Evolutionary conservation across 2,797 vertebrate genomes (phyloP), one percentile per base, ranked within the genome.

Genomic region (Huso huso): DNA sequence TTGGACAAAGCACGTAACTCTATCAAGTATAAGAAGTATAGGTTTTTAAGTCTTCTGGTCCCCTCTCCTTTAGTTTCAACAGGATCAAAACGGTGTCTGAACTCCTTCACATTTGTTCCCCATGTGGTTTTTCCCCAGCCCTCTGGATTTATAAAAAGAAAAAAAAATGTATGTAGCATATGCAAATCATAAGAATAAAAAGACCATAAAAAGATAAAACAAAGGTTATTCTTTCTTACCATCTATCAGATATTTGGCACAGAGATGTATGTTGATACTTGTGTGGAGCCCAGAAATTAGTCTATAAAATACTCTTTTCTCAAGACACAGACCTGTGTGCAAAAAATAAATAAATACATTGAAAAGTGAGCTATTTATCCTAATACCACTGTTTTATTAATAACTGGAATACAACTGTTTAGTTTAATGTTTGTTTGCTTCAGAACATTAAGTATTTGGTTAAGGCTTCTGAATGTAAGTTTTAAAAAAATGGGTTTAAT

Each of bases 241-340:
- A 78, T 95, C 93, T 74, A 94, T 84, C 74, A 98, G 93, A 75
- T 94, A 91, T 74, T 94, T 84, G 12, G 93, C 93, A 70, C 91
- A 93, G 10, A 98, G 87, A 80, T 98, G 95, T 79, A 98, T 88
- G 76, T 97, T 98, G 84, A 98, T 98, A 84, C 95, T 98, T 83
- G 90, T 93, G 72, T 98, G 95, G 72, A 98, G 94, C 77, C 95
- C 95, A 0, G 95, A 98, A 83, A 98, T 98, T 52, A 98, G 91
- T 18, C 94, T 84, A 79, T 97, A 98, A 83, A 98, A 98, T 12
- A 96, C 95, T 76, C 95, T 90, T 73, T 98, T 98, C 82, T 98
- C 95, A 71, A 98, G 83, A 84, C 95, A 98, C 75, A 93, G 83
- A 70, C 92, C 92, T 93, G 75, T 23, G 64, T 61, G 74, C 69